Evolutionary conservation across 2,888 invertebrate species (phyloP).

Genomic region (Habroteleia sp.): DNA sequence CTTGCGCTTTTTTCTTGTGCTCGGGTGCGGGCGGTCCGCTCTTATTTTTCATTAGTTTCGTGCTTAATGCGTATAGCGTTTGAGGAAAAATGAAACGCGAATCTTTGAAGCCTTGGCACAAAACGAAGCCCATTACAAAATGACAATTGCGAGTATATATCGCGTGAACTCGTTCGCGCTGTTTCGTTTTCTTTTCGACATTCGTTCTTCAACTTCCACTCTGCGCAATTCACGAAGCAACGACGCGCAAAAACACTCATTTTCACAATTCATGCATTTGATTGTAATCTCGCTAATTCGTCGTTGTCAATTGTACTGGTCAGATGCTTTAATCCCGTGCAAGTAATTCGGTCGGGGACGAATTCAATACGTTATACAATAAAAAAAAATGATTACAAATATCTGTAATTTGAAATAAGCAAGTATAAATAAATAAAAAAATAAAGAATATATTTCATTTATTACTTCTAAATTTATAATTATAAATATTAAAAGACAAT

Average conservation of each 20-base stretch:
- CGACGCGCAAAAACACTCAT: slow-evolving; percentile 19
- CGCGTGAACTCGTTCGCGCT: slow-evolving; percentile 30
- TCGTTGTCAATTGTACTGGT: background rate
- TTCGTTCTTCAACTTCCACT: slow-evolving; percentile 40
- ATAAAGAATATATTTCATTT: too few relatives aligned
- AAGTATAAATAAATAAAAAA: too few relatives aligned
- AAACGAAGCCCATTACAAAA: slow-evolving; percentile 36
- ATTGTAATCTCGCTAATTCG: slow-evolving; percentile 24
- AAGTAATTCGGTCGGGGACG: too few relatives aligned
- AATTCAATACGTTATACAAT: too few relatives aligned
- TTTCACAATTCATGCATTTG: slow-evolving; percentile 19
- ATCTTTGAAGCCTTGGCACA: slow-evolving; percentile 38
- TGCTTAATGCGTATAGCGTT: slow-evolving; percentile 27
- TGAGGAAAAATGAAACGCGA: slow-evolving; percentile 18
- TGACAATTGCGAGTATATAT: slow-evolving; percentile 36
- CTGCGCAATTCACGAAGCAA: slow-evolving; percentile 19
- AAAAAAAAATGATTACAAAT: too few relatives aligned
- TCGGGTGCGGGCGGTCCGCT: too few relatives aligned
- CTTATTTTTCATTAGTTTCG: slow-evolving; percentile 32
- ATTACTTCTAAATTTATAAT: too few relatives aligned
- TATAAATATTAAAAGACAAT: too few relatives aligned
- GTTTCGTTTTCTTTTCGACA: slow-evolving; percentile 32
- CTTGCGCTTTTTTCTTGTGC: background rate
- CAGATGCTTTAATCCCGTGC: too few relatives aligned
- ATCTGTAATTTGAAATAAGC: too few relatives aligned